Evolutionary conservation across 2,113 vertebrate genomes (phyloP).

Genomic region (Oncorhynchus nerka): DNA sequence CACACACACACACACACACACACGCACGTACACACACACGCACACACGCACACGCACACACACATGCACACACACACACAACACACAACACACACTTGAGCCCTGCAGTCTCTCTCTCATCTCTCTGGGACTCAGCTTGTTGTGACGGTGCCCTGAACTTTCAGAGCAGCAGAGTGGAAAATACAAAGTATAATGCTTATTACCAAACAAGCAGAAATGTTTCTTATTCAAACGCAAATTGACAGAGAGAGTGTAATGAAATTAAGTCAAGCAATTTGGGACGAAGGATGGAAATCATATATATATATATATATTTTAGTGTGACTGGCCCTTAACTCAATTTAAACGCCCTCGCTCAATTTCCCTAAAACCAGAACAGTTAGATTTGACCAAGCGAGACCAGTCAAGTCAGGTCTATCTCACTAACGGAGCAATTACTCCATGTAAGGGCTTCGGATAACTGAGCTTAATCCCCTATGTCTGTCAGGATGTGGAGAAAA

Average conservation of each 20-base stretch:
- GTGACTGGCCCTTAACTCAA: background rate
- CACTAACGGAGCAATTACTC: background rate
- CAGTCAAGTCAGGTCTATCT: background rate
- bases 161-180: background rate
- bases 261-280: constrained; percentile 15
- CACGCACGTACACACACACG: background rate
- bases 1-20: background rate
- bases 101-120: background rate
- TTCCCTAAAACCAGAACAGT: background rate
- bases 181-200: background rate
- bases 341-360: background rate
- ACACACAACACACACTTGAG: background rate
- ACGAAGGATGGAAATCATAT: background rate
- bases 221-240: background rate
- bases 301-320: background rate
- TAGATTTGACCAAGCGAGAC: background rate
- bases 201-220: too few relatives aligned
- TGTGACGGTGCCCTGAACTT: background rate
- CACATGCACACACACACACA: background rate
- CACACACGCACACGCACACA: background rate
- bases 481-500: constrained; percentile 10
- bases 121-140: background rate
- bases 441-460: background rate
- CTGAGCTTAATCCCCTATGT: background rate
- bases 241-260: background rate